Evolutionary conservation across 2,113 vertebrate species (phyloP).

Genomic region (Naja naja): DNA sequence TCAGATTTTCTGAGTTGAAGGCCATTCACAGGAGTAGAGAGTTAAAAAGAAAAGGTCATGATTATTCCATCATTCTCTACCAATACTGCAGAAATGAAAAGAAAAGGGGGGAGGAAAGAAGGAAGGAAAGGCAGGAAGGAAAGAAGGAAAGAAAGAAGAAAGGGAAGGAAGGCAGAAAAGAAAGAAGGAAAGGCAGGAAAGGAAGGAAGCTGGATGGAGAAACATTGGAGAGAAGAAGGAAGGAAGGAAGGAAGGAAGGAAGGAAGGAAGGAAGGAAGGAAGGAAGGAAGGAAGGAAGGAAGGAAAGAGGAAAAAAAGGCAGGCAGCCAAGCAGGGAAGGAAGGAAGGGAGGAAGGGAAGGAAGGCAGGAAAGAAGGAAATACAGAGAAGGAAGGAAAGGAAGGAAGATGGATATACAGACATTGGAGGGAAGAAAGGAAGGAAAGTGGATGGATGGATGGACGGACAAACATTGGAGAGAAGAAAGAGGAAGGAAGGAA

Average conservation of each 20-base stretch:
- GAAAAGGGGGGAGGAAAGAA: no score
- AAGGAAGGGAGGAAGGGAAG: neutral
- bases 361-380: neutral
- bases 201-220: neutral
- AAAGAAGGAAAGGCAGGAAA: no score
- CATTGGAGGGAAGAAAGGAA: no score
- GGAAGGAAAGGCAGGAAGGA: neutral
- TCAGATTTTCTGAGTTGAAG: neutral
- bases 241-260: neutral
- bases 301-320: neutral
- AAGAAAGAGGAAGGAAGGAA: neutral
- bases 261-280: neutral
- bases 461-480: neutral
- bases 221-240: no score
- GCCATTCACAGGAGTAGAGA: neutral
- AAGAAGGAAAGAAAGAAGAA: rapidly evolving
- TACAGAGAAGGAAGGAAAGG: neutral
- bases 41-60: no score
- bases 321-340: no score
- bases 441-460: neutral
- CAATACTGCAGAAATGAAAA: neutral
- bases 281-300: no score
- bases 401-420: no score
- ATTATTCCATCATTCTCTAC: neutral
- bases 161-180: no score